Percentiles rank a stretch among this genome's conserved stretches.
These are phyloP conservation scores for Solenopsis fugax DNA, from an alignment of 1,140 invertebrate species.

Conservation along the genomic window DNA sequence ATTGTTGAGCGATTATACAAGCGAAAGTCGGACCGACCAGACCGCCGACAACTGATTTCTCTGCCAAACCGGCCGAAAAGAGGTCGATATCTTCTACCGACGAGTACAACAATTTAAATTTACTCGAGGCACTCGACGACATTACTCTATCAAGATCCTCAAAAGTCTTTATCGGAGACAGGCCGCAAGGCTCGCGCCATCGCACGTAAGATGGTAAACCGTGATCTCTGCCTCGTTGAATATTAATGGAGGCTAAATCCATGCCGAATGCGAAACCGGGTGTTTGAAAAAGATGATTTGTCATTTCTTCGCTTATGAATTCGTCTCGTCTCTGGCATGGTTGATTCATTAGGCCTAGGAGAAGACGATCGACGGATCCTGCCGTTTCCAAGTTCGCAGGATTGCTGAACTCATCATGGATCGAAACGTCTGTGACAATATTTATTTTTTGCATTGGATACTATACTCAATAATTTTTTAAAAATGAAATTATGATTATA, in stretches of 20 bases:
- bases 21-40: slow-evolving; percentile 98
- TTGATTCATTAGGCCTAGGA: slow-evolving; percentile 93
- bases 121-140: slow-evolving; percentile 89
- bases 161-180: slow-evolving; percentile 91
- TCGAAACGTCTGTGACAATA: slow-evolving; percentile 89
- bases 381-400: slow-evolving; percentile 88
- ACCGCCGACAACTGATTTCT: slow-evolving; percentile 93
- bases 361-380: slow-evolving; percentile 92
- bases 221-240: slow-evolving; percentile 96
- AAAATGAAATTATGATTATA: not conserved
- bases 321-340: slow-evolving; percentile 93
- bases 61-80: slow-evolving; percentile 95
- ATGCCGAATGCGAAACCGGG: slow-evolving; percentile 91
- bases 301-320: slow-evolving; percentile 93
- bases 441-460: not conserved
- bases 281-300: slow-evolving; percentile 95
- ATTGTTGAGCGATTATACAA: slow-evolving; percentile 98
- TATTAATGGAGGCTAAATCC: slow-evolving; percentile 96
- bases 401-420: slow-evolving; percentile 92
- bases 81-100: slow-evolving; percentile 95
- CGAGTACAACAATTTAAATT: slow-evolving; percentile 89
- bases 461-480: not conserved
- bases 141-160: slow-evolving; percentile 92
- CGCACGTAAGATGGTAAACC: slow-evolving; percentile 94
- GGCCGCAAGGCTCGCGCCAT: slow-evolving; percentile 93